Conservation (phyloP, 2,797 vertebrate genomes). For the Caiman crocodilus region DNA sequence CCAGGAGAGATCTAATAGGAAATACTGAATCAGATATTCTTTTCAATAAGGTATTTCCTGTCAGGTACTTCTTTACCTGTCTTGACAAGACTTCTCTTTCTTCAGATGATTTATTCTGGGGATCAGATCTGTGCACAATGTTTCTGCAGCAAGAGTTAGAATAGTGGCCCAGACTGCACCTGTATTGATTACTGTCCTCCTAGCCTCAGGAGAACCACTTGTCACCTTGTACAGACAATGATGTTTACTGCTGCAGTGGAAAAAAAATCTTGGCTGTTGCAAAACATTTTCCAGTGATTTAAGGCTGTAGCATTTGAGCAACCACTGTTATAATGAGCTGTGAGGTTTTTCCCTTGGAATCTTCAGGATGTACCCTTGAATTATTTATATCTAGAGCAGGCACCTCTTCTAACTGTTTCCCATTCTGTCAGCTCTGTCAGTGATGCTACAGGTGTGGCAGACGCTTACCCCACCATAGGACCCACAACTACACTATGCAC, state of each 20-base stretch:
- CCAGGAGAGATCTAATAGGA: neutral
- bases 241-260: constrained; percentile 69
- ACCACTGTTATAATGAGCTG: constrained; percentile 72
- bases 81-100: constrained; percentile 52
- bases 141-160: constrained; percentile 57
- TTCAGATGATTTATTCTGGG: constrained; percentile 65
- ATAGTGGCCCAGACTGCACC: constrained; percentile 22
- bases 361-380: constrained; percentile 60
- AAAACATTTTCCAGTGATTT: constrained; percentile 80
- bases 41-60: neutral
- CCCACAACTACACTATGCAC: neutral
- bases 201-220: constrained; percentile 74
- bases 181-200: constrained; percentile 69
- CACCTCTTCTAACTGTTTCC: constrained; percentile 46
- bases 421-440: constrained; percentile 26
- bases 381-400: constrained; percentile 58
- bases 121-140: constrained; percentile 29
- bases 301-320: constrained; percentile 66
- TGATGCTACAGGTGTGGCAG: neutral
- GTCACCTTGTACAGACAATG: constrained; percentile 71
- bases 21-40: neutral
- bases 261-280: constrained; percentile 60
- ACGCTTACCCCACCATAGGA: neutral
- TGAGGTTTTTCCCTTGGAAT: constrained; percentile 69
- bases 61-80: constrained; percentile 42